These are phyloP conservation scores for Setipinna tenuifilis DNA, from an alignment of 2,797 vertebrate species.

Conservation along the genomic window DNA sequence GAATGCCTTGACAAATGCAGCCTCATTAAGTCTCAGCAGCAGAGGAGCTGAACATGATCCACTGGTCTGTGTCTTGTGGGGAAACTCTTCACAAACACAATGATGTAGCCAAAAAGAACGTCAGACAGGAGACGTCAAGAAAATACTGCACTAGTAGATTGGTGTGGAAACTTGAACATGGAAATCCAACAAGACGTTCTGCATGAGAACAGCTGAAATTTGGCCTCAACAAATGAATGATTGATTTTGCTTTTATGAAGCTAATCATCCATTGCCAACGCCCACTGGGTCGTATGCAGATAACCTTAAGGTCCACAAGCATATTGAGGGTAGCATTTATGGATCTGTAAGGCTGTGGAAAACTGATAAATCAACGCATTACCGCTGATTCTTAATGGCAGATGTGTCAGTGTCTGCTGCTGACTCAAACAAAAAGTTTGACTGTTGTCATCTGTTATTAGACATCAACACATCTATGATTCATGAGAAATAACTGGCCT, in stretches of 20 bases:
- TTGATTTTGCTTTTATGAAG: constrained; percentile 8
- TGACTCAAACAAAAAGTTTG: neutral
- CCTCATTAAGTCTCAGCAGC: neutral
- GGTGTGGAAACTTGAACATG: neutral
- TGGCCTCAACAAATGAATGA: neutral
- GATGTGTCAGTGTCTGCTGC: constrained; percentile 20
- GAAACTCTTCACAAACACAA: neutral
- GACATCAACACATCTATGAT: neutral
- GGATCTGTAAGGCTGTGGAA: constrained; percentile 30
- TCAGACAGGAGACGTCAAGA: neutral
- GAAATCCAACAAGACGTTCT: neutral
- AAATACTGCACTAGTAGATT: neutral
- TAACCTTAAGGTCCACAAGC: constrained; percentile 2
- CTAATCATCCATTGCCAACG: neutral
- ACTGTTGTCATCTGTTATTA: neutral
- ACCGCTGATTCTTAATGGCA: constrained; percentile 20
- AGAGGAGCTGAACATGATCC: neutral
- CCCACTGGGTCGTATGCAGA: neutral
- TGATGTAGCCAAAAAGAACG: neutral
- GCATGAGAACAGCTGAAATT: neutral
- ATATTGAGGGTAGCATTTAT: constrained; percentile 40
- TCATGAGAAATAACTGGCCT: neutral
- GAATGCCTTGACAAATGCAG: neutral
- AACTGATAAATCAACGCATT: constrained; percentile 40
- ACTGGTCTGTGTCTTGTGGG: neutral